Conservation (phyloP, 1,140 invertebrate species). For the Aphidius ervi region DNA sequence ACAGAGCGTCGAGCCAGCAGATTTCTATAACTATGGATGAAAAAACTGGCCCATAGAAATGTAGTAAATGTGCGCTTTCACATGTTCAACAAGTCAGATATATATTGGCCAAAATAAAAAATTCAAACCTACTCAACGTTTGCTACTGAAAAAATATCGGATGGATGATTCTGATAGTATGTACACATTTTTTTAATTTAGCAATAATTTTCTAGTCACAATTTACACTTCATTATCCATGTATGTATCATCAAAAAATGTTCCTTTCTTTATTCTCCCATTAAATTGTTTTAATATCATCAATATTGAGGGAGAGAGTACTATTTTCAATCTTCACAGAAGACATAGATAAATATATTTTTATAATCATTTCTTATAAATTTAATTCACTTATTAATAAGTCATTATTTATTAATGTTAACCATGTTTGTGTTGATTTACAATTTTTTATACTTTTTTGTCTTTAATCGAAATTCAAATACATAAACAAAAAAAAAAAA, state of each 20-base stretch:
- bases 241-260: slow-evolving; percentile 22
- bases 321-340: slow-evolving; percentile 60
- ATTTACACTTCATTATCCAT: not conserved
- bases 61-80: too few species aligned
- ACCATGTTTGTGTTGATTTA: slow-evolving; percentile 52
- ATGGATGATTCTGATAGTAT: slow-evolving; percentile 1
- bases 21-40: too few species aligned
- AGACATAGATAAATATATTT: slow-evolving; percentile 60
- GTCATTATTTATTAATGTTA: slow-evolving; percentile 54
- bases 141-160: slow-evolving; percentile 11
- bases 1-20: too few species aligned
- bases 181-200: slow-evolving; percentile 13
- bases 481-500: too few species aligned
- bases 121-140: too few species aligned
- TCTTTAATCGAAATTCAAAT: slow-evolving; percentile 18
- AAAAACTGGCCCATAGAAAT: too few species aligned
- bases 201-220: too few species aligned
- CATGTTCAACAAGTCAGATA: too few species aligned
- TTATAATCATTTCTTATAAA: slow-evolving; percentile 56
- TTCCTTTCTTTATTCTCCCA: slow-evolving; percentile 19
- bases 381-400: slow-evolving; percentile 53
- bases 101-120: too few species aligned
- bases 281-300: slow-evolving; percentile 42
- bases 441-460: slow-evolving; percentile 43
- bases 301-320: slow-evolving; percentile 54